phyloP scores from a whole-genome alignment of 2,113 vertebrate genomes.

The Monarcha castaneiventris region DNA sequence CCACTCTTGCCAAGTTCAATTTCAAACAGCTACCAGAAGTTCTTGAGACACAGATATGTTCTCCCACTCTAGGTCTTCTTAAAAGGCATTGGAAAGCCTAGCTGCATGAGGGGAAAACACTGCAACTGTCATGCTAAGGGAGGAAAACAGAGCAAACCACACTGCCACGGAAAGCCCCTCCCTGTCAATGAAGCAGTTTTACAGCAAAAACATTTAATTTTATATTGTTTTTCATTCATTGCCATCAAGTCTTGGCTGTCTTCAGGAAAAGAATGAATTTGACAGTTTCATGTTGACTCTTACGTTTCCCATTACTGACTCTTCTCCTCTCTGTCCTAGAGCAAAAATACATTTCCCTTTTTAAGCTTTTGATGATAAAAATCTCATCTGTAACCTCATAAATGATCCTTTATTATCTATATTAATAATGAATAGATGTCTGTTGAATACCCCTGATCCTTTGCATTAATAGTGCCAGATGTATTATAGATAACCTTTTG shows the following conservation, averaged over 20 bases:
- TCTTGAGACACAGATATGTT: not conserved
- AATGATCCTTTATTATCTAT: slow-evolving; percentile 86
- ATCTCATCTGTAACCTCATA: slow-evolving; percentile 84
- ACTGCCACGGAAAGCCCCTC: not conserved
- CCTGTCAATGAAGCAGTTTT: slow-evolving; percentile 46
- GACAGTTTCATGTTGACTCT: slow-evolving; percentile 72
- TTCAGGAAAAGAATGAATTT: slow-evolving; percentile 58
- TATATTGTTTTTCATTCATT: slow-evolving; percentile 73
- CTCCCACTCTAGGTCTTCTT: not conserved
- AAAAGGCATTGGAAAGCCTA: not conserved
- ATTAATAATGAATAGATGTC: slow-evolving; percentile 89
- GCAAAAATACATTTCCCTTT: slow-evolving; percentile 83
- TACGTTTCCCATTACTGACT: slow-evolving; percentile 67
- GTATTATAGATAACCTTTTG: slow-evolving; percentile 86
- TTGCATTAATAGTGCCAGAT: slow-evolving; percentile 79
- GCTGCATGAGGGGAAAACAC: not conserved
- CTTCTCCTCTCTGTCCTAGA: slow-evolving; percentile 72
- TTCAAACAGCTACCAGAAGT: not conserved
- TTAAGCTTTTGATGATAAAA: slow-evolving; percentile 85
- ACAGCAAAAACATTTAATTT: slow-evolving; percentile 63
- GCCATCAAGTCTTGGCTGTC: slow-evolving; percentile 47
- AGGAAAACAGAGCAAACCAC: slow-evolving; percentile 36
- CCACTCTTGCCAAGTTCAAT: not conserved
- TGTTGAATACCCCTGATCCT: slow-evolving; percentile 79
- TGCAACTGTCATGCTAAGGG: not conserved